Percentiles rank a stretch among this genome's conserved stretches.
Conservation (phyloP, 2,888 invertebrate genomes). For the Apodemia zela region DNA sequence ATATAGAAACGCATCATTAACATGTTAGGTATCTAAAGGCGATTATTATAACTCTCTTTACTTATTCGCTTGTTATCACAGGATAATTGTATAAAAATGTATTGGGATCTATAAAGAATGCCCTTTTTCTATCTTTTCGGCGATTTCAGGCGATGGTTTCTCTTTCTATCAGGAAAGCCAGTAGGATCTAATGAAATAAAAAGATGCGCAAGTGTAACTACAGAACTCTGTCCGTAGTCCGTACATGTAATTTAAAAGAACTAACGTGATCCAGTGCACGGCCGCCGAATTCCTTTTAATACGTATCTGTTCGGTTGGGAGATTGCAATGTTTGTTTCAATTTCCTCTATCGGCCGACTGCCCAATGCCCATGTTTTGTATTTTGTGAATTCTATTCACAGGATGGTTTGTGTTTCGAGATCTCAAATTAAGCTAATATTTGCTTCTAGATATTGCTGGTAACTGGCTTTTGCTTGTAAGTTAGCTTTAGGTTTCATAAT, state of each 20-base stretch:
- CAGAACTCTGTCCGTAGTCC: background rate
- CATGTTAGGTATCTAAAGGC: no score
- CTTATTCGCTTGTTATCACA: no score
- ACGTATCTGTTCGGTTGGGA: constrained; percentile 39
- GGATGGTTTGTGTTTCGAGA: constrained; percentile 32
- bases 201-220: background rate
- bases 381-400: constrained; percentile 45
- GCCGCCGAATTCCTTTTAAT: constrained; percentile 39
- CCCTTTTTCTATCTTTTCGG: no score
- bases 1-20: no score
- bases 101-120: no score
- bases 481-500: no score
- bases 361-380: constrained; percentile 48
- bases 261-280: constrained; percentile 29
- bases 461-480: background rate
- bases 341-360: constrained; percentile 57
- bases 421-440: constrained; percentile 13
- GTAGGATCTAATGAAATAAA: no score
- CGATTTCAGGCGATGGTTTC: no score
- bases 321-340: constrained; percentile 74
- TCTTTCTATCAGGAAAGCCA: no score
- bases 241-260: constrained; percentile 44
- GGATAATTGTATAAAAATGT: no score
- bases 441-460: background rate
- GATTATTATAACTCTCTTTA: no score